Conservation (phyloP, 1,140 invertebrate genomes). For the Halictus rubicundus region DNA sequence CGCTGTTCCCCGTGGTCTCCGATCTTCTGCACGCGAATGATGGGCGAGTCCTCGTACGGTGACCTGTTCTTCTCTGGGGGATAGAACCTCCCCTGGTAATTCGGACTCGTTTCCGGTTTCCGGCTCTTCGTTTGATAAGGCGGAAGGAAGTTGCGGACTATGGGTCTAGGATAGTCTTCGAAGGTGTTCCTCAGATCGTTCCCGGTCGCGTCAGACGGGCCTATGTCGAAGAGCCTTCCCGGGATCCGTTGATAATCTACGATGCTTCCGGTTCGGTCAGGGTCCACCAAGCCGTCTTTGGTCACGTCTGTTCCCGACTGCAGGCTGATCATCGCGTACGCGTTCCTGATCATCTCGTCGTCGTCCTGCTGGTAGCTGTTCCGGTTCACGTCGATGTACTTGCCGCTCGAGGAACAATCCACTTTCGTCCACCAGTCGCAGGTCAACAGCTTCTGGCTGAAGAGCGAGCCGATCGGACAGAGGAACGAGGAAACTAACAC, state of each 20-base stretch:
- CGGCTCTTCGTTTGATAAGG: neutral
- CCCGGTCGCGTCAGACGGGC: slow-evolving; percentile 27
- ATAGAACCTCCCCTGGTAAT: slow-evolving; percentile 19
- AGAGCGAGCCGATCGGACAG: slow-evolving; percentile 82
- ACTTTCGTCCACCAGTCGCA: slow-evolving; percentile 83
- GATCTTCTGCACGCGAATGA: slow-evolving; percentile 66
- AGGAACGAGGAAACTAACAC: slow-evolving; percentile 80
- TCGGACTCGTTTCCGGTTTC: neutral
- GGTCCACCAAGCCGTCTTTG: slow-evolving; percentile 64
- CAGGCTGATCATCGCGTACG: slow-evolving; percentile 74
- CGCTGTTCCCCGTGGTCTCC: slow-evolving; percentile 47
- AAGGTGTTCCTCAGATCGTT: slow-evolving; percentile 64
- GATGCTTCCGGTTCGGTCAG: slow-evolving; percentile 38
- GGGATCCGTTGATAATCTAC: slow-evolving; percentile 25
- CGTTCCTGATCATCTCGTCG: slow-evolving; percentile 76
- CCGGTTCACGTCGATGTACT: slow-evolving; percentile 68
- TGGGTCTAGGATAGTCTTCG: slow-evolving; percentile 54
- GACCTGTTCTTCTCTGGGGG: slow-evolving; percentile 25
- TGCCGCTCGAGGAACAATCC: slow-evolving; percentile 75
- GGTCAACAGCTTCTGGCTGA: slow-evolving; percentile 81
- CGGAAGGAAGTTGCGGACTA: slow-evolving; percentile 32
- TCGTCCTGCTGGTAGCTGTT: slow-evolving; percentile 70
- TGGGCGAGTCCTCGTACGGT: slow-evolving; percentile 67
- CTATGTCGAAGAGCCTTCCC: slow-evolving; percentile 53
- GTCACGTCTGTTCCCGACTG: slow-evolving; percentile 57